Conservation (phyloP, 2,888 invertebrate species). For the Caenorhabditis afra region DNA sequence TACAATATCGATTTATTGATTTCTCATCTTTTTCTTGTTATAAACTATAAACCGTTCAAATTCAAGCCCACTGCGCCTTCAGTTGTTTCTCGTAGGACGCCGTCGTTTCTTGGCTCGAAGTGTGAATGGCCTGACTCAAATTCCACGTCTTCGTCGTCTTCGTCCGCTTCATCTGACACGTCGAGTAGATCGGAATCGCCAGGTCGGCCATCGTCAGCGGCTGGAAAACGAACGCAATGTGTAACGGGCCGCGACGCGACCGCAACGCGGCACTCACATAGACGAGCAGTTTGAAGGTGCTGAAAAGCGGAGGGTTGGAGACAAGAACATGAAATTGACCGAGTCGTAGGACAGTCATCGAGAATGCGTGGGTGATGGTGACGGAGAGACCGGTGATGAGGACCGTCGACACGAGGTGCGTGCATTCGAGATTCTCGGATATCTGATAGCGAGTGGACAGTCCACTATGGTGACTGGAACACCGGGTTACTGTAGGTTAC, state of each 20-base stretch:
- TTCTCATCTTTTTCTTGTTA: too few relatives aligned
- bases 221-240: constrained; percentile 10
- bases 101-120: background rate
- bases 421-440: constrained; percentile 16
- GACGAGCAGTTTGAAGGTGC: constrained; percentile 1
- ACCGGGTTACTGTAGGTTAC: background rate
- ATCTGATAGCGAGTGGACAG: constrained; percentile 34
- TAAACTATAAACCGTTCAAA: background rate
- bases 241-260: background rate
- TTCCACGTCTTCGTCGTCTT: background rate
- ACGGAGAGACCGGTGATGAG: constrained; percentile 13
- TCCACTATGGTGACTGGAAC: constrained; percentile 14
- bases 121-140: background rate
- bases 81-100: constrained; percentile 11
- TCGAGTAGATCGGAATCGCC: constrained; percentile 25
- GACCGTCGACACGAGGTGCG: constrained; percentile 20
- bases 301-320: constrained; percentile 7
- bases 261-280: constrained; percentile 19
- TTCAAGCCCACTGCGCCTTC: constrained; percentile 26
- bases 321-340: constrained; percentile 5
- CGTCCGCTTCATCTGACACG: constrained; percentile 8
- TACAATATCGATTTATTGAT: background rate
- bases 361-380: background rate
- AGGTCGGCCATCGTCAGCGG: constrained; percentile 9
- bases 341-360: constrained; percentile 4